Percentiles rank a stretch among this genome's conserved stretches.
Evolutionary conservation across 92 coral and sea anemone species (phyloP).

Genomic region (Diadumene lineata): DNA sequence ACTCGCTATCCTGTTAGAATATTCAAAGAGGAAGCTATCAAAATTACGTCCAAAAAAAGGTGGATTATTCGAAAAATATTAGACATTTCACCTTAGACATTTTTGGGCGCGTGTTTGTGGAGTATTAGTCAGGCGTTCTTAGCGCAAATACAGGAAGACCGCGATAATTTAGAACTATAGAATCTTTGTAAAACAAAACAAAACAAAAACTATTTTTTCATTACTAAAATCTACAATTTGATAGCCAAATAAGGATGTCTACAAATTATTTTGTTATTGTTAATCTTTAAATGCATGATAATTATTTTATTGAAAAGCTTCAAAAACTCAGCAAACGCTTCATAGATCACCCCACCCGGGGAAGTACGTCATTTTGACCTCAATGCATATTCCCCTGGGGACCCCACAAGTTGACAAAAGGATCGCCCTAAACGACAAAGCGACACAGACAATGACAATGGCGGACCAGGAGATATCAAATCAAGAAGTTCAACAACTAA

Average conservation of each 20-base stretch:
- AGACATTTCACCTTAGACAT: conserved; percentile 33
- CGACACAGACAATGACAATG: conserved; percentile 45
- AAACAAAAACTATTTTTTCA: background rate
- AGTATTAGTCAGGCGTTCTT: conserved; percentile 33
- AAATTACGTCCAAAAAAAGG: background rate
- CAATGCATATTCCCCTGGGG: conserved; percentile 40
- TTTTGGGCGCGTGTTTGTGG: conserved; percentile 17
- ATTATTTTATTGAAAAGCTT: background rate
- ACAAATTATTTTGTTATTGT: no score
- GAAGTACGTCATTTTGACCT: conserved; percentile 13
- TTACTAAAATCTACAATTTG: background rate
- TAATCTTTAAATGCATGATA: no score
- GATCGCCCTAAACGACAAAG: background rate
- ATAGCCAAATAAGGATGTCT: no score
- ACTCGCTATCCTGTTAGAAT: conserved; percentile 81
- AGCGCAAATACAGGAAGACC: conserved; percentile 21
- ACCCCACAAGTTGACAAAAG: conserved; percentile 16
- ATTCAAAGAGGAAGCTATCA: background rate
- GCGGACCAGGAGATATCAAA: conserved; percentile 48
- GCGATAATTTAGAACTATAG: background rate
- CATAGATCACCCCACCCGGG: conserved; percentile 31
- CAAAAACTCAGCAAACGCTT: background rate
- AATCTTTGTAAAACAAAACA: background rate
- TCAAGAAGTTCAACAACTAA: conserved; percentile 65
- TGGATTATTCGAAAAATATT: background rate